Evolutionary conservation across 2,113 vertebrate genomes (phyloP).

Genomic region (Cyphomyrus plagiostoma): DNA sequence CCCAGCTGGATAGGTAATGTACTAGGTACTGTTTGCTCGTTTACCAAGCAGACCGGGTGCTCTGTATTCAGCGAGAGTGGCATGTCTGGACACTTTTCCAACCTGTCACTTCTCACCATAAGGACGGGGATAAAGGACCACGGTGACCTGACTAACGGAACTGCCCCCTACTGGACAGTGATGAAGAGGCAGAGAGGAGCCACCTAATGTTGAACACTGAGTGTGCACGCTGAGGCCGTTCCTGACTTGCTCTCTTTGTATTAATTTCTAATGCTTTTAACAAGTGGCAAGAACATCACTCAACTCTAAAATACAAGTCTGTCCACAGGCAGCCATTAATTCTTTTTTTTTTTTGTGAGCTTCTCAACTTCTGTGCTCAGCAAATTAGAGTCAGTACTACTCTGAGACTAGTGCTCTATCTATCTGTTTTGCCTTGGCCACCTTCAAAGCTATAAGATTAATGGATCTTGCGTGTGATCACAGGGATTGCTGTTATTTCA

Average conservation of each 20-base stretch:
- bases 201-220: neutral
- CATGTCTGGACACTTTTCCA: neutral
- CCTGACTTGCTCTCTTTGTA: neutral
- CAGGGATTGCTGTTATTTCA: slow-evolving; percentile 14
- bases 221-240: neutral
- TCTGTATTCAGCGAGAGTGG: neutral
- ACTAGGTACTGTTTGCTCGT: neutral
- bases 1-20: neutral
- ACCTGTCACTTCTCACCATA: neutral
- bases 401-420: slow-evolving; percentile 3
- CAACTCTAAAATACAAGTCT: neutral
- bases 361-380: neutral
- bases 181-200: neutral
- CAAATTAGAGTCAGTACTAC: neutral
- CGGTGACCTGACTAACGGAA: neutral
- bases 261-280: neutral
- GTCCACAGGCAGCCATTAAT: neutral
- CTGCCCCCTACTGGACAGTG: neutral
- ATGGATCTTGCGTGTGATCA: slow-evolving; percentile 12
- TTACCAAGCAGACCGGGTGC: neutral
- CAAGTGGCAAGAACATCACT: neutral
- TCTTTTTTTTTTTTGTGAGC: neutral
- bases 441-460: slow-evolving; percentile 14
- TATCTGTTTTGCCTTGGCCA: neutral
- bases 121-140: neutral